phyloP scores from a whole-genome alignment of 2,888 invertebrate species.

The Platycnemis pennipes region DNA sequence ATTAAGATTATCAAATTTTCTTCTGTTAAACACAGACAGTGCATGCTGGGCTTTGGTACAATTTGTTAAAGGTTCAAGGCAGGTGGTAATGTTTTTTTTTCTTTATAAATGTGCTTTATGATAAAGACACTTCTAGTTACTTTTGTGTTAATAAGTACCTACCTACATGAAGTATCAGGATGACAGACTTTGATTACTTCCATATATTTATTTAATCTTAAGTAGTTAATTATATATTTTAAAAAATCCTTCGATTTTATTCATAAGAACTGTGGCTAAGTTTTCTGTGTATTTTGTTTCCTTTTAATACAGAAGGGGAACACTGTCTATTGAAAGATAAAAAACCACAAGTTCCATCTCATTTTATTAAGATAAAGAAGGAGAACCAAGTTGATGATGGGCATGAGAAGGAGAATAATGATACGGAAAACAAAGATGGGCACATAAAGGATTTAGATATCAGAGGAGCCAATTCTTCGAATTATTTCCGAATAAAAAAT shows the following conservation, averaged over 20 bases:
- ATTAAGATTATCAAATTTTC: too few species aligned
- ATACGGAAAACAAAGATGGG: neutral
- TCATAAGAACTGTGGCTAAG: neutral
- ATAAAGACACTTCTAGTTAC: too few species aligned
- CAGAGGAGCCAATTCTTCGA: conserved; percentile 62
- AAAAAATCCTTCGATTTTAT: neutral
- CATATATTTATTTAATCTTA: neutral
- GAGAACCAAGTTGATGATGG: neutral
- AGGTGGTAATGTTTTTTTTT: too few species aligned
- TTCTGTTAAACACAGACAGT: too few species aligned
- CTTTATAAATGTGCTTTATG: too few species aligned
- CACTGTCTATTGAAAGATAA: neutral
- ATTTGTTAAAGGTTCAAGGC: too few species aligned
- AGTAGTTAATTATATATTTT: neutral
- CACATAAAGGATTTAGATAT: neutral
- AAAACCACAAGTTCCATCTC: conserved; percentile 44
- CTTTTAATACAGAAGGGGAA: neutral
- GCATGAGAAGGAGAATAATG: neutral
- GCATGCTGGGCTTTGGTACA: too few species aligned
- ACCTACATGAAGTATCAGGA: too few species aligned
- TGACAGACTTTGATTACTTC: too few species aligned
- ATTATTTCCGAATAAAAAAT: conserved; percentile 83
- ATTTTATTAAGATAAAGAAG: neutral
- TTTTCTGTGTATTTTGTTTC: too few species aligned
- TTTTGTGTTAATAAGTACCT: too few species aligned